Percentiles rank a stretch among this genome's conserved stretches.
Evolutionary conservation across 2,113 vertebrate genomes (phyloP).

Genomic region (Triplophysa dalaica): DNA sequence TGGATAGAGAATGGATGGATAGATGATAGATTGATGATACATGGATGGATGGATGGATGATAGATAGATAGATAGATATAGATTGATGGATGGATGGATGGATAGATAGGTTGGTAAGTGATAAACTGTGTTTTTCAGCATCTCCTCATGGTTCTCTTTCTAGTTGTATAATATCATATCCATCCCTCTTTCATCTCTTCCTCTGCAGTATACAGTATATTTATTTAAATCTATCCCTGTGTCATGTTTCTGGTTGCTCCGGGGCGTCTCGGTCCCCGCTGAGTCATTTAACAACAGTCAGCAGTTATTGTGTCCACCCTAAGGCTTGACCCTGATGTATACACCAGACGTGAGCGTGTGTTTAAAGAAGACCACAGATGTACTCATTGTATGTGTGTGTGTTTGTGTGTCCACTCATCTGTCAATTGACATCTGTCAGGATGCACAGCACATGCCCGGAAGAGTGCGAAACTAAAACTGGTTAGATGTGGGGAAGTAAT

Average conservation of each 20-base stretch:
- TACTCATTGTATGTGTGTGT: background rate
- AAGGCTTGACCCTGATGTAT: background rate
- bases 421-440: slow-evolving; percentile 8
- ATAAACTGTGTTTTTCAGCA: too few species aligned
- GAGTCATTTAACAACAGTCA: slow-evolving; percentile 19
- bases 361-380: background rate
- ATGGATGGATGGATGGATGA: too few species aligned
- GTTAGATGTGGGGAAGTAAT: background rate
- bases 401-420: background rate
- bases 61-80: too few species aligned
- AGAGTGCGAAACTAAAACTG: slow-evolving; percentile 11
- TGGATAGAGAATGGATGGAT: too few species aligned
- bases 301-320: slow-evolving; percentile 22
- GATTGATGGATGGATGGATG: too few species aligned
- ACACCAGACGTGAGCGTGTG: background rate
- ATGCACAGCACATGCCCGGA: background rate
- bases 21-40: too few species aligned
- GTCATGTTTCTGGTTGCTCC: background rate
- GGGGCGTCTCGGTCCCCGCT: background rate
- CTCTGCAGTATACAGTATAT: background rate
- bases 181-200: background rate
- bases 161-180: slow-evolving; percentile 5
- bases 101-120: too few species aligned
- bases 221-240: background rate
- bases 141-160: background rate